Evolutionary conservation across 2,113 vertebrate species (phyloP), one percentile per base, ranked within the genome.

Genomic region (Fukomys damarensis): DNA sequence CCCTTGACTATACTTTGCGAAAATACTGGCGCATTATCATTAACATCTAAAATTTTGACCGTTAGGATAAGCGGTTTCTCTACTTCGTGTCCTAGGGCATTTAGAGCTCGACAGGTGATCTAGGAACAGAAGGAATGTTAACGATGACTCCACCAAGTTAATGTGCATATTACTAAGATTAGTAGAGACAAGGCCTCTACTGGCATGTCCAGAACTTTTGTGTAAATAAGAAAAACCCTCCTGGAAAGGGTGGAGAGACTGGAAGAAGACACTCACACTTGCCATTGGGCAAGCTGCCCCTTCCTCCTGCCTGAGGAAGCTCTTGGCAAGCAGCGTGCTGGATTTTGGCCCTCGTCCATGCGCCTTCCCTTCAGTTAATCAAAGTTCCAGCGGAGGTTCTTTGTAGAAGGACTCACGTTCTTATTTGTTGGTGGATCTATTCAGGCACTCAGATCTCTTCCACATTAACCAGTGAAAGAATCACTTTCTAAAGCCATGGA

Each of bases 11-110:
- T 65, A 22, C 85, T 91, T 97, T 98, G 98, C 72, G 98, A 87
- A 98, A 99, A 99, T 84, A 98, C 0, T 74, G 99, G 99, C 93
- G 98, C 4, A 52, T 99, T 99, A 66, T 99, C 99, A 86, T 99
- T 99, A 93, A 99, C 98, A 95, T 99, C 99, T 97, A 99, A 90
- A 93, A 99, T 98, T 98, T 98, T 98, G 89, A 99, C 98, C 38
- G 98, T 98, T 95, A 99, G 86, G 74, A 98, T 96, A 92, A 99
- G 98, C 77, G 98, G 98, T 59, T 93, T 96, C 90, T 99, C 99
- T 94, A 99, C 93, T 77, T 99, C 98, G 84, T 93, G 0, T 20
- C 98, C 98, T 76, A 74, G 1, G 52, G 76, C 46, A 82, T 98
- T 98, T 43, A 98, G 80, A 89, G 99, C 99, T 63, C 95, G 97